Base-by-base conservation (phyloP, 2,113 vertebrate genomes). In the Perca schrenkii region DNA sequence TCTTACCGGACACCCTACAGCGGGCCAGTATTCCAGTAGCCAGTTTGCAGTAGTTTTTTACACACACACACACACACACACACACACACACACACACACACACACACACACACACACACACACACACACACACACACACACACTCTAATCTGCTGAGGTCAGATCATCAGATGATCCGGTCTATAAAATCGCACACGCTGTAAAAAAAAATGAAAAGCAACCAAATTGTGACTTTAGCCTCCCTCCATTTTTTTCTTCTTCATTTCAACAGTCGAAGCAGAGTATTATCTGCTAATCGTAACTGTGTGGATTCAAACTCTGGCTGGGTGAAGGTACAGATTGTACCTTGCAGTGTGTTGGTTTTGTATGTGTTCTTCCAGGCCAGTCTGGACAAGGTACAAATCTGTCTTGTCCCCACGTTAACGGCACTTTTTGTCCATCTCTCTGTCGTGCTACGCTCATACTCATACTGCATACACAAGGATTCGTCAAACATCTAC, bases 91-190 rank as follows among this genome's bases (percentile, higher is more conserved):
- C 64, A 28, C 54, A 13, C 68, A 52, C 49, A 46, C 47, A 57
- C 19, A 31, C 25, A 11, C 64, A 77, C 49, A 69, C 36, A 64
- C 34, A 67, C 67, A 36, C 22, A 61, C 34, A 76, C 31, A 77
- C 49, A 69, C 36, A 64, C 34, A 67, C 67, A 36, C 22, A 61
- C 54, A 13, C 68, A 52, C 49, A 46, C 47, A 57, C 19, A 31
- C 25, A 6, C 64, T 34, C 62, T 25, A 62, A 73, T 84, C 63
- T 67, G 70, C 75, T 47, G 52, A 63, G 43, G 50, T 76, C 61
- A 31, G 28, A 67, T 61, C 46, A 56, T 85, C 57, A 28, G 71
- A 56, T 82, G 53, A 77, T 74, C 25, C n/a, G 60, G 60, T 50
- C 49, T 66, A 6, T 1, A 7, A 47, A 40, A 68, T 43, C 10